Evolutionary conservation across 1,140 invertebrate species (phyloP).

Genomic region (Brachionus manjavacas): DNA sequence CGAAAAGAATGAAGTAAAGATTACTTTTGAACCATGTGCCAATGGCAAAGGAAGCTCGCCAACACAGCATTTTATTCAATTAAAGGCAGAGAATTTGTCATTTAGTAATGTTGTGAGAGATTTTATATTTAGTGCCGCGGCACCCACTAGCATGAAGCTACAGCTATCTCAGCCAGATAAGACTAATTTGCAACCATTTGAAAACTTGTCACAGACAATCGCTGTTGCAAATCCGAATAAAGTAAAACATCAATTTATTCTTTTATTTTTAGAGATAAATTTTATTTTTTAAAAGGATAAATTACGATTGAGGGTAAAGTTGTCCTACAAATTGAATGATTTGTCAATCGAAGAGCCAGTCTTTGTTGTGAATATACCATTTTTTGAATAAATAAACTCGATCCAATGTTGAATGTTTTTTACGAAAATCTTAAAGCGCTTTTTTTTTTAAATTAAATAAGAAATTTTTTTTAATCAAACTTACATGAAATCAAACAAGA

Average conservation of each 20-base stretch:
- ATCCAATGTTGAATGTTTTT: neutral
- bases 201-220: neutral
- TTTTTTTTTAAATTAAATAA: neutral
- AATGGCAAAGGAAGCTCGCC: neutral
- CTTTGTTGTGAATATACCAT: constrained; percentile 29
- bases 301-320: neutral
- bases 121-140: constrained; percentile 35
- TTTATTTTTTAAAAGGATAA: constrained; percentile 19
- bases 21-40: constrained; percentile 28
- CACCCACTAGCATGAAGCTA: constrained; percentile 8
- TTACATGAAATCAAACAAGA: neutral
- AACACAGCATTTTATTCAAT: constrained; percentile 30
- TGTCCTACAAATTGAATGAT: constrained; percentile 11
- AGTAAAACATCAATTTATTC: neutral
- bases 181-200: constrained; percentile 1
- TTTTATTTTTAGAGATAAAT: neutral
- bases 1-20: constrained; percentile 38
- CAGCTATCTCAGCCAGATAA: constrained; percentile 18
- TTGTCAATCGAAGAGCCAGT: neutral
- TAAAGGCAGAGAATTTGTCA: neutral
- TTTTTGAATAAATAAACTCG: neutral
- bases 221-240: constrained; percentile 24
- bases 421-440: neutral
- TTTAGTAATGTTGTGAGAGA: constrained; percentile 28
- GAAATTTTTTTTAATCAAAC: neutral